A percentile compares a stretch with the other conserved stretches of the same genome.
phyloP scores from a whole-genome alignment of 2,797 vertebrate genomes.

The Gymnodraco acuticeps region DNA sequence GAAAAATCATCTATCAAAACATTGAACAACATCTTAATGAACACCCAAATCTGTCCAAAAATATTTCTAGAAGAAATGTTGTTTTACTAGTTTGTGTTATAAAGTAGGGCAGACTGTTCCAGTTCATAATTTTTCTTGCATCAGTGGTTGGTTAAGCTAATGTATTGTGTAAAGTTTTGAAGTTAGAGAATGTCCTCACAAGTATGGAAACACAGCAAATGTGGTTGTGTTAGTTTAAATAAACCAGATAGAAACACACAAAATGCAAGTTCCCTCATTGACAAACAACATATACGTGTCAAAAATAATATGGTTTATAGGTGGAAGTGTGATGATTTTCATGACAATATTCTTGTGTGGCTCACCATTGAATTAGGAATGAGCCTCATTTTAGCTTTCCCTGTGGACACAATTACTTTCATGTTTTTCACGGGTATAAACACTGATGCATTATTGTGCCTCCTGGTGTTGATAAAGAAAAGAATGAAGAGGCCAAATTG shows the following conservation, averaged over 20 bases:
- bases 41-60: too few species aligned
- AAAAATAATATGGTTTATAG: constrained; percentile 13
- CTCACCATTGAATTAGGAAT: constrained; percentile 54
- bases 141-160: neutral
- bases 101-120: too few species aligned
- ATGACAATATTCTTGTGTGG: constrained; percentile 9
- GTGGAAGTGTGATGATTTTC: constrained; percentile 31
- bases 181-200: neutral
- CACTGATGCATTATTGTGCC: constrained; percentile 63
- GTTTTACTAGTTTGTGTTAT: too few species aligned
- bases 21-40: too few species aligned
- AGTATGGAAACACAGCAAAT: neutral
- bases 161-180: too few species aligned
- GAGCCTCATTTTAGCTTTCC: constrained; percentile 59
- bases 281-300: constrained; percentile 5
- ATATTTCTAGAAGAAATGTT: too few species aligned
- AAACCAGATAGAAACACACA: neutral
- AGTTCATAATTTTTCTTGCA: neutral
- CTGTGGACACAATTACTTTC: constrained; percentile 64
- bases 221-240: too few species aligned
- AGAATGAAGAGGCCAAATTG: constrained; percentile 53
- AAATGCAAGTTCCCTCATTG: neutral
- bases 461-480: constrained; percentile 62
- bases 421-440: constrained; percentile 63
- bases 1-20: too few species aligned